Conservation (phyloP, 2,113 vertebrate genomes). For the Microcebus tavaratra region DNA sequence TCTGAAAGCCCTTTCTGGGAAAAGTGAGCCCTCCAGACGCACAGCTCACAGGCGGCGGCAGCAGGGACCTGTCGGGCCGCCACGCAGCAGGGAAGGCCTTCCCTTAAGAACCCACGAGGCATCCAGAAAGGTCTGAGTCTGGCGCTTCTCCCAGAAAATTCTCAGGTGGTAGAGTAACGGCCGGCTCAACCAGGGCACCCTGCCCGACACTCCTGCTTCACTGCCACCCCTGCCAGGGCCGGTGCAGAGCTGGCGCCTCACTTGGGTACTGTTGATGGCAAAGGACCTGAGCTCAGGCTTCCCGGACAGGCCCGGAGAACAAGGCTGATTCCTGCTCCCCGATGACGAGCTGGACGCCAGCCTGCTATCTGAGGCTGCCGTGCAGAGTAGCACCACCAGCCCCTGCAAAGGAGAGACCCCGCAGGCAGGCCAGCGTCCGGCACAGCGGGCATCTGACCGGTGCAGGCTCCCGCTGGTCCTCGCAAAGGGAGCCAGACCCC, state of each 20-base stretch:
- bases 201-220: background rate
- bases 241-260: background rate
- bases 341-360: background rate
- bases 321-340: background rate
- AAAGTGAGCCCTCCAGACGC: background rate
- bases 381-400: fast-evolving
- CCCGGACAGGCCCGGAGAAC: background rate
- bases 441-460: background rate
- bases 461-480: background rate
- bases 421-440: too few relatives aligned
- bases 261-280: background rate
- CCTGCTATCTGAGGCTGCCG: fast-evolving
- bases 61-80: fast-evolving
- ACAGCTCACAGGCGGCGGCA: too few relatives aligned
- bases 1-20: background rate
- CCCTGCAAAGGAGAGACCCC: background rate
- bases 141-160: background rate
- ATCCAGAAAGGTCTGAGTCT: background rate
- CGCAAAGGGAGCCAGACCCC: background rate
- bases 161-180: background rate
- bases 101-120: background rate
- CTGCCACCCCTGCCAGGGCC: background rate
- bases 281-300: background rate
- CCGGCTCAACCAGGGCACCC: background rate
- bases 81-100: background rate